Percentiles rank a stretch among this genome's conserved stretches.
Evolutionary conservation across 2,797 vertebrate species (phyloP).

Genomic region (Champsocephalus esox): DNA sequence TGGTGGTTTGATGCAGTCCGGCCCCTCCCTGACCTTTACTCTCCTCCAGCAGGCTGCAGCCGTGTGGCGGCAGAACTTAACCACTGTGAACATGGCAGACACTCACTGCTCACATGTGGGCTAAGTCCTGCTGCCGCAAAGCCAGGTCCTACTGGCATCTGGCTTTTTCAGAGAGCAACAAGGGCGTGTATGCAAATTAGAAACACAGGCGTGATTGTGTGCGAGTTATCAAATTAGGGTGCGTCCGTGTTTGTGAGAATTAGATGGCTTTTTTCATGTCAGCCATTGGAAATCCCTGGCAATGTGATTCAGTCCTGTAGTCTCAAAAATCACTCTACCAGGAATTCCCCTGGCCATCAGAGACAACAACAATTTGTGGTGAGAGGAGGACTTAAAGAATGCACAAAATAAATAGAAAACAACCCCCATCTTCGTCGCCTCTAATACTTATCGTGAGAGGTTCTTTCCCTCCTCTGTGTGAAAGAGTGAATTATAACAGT

Average conservation of each 20-base stretch:
- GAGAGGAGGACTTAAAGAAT: conserved; percentile 26
- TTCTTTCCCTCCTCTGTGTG: background rate
- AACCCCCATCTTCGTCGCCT: conserved; percentile 2
- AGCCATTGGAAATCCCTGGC: conserved; percentile 99
- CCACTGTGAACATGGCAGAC: conserved; percentile 93
- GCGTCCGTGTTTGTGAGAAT: conserved; percentile 7
- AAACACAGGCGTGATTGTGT: conserved; percentile 10
- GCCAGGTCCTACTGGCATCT: conserved; percentile 45
- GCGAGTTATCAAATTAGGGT: conserved; percentile 25
- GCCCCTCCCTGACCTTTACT: conserved; percentile 61
- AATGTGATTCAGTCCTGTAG: conserved; percentile 93
- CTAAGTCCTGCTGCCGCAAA: conserved; percentile 92
- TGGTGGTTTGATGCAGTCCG: conserved; percentile 37
- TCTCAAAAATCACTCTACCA: conserved; percentile 97
- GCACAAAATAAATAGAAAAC: conserved; percentile 19
- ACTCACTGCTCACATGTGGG: conserved; percentile 92
- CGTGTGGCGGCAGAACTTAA: conserved; percentile 93
- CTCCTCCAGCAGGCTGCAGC: conserved; percentile 58
- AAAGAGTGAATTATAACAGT: background rate
- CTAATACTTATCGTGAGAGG: background rate
- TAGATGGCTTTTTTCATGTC: conserved; percentile 77
- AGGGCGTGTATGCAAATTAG: conserved; percentile 46
- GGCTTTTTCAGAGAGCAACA: conserved; percentile 27
- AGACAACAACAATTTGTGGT: conserved; percentile 54
- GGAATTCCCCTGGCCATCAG: conserved; percentile 94